Evolutionary conservation across 2,797 vertebrate species (phyloP), one percentile per base, ranked within the genome.

Genomic region (Psittacula derbiana): DNA sequence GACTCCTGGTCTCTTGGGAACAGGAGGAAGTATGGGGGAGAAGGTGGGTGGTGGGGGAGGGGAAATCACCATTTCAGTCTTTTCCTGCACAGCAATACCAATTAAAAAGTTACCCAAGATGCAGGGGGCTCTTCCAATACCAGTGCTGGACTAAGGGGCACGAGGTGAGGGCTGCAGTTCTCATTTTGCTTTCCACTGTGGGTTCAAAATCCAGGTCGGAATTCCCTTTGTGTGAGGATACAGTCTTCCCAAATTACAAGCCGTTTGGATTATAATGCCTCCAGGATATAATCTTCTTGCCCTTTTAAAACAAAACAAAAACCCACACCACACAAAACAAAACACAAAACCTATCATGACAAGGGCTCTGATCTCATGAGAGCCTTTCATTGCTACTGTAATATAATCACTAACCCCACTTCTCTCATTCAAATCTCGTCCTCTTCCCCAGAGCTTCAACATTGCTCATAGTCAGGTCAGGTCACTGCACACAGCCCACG

Each of bases 361-460:
- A 93, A 82, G 36, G 60, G 44, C 81, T 95, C 71, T 85, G 78
- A 95, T 95, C 88, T 95, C 92, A 89, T 16, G 24, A 85, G 60
- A 93, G 84, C n/a, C n/a, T 89, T 93, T 95, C 70, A 91, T n/a
- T 76, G 62, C 55, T 66, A 55, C 73, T 82, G 64, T 80, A 92
- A 87, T 31, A 88, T 46, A 96, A 95, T 93, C 80, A 76, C 67
- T 82, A 92, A 85, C 71, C 66, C 92, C 74, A 86, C 55, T 94
- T 55, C 66, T 84, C 93, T 94, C 92, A 80, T 95, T 95, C 92
- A 82, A 91, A 94, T 91, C 67, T 80, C 67, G 53, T 80, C 86
- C 61, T 92, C 86, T 93, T 96, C 81, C 90, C 83, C 57, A 89
- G 86, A 87, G 90, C 78, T 90, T 89, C 88, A 85, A 30, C 52